Percentiles rank a stretch among this genome's conserved stretches.
Evolutionary conservation across 2,888 invertebrate species (phyloP).

Genomic region (Uropetala carovei): DNA sequence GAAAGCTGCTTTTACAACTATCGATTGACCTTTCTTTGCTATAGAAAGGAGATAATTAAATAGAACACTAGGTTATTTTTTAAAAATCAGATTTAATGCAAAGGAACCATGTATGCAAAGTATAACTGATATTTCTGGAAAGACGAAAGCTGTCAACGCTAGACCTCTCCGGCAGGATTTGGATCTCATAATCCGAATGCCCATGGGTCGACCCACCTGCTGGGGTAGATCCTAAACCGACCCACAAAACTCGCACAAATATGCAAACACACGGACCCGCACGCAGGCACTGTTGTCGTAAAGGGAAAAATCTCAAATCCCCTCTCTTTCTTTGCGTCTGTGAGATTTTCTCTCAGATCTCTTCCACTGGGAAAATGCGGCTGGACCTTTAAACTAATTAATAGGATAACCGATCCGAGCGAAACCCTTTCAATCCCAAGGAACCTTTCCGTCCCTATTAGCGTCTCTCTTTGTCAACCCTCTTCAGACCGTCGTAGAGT

Average conservation of each 20-base stretch:
- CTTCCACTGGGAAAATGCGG: neutral
- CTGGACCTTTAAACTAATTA: too few species aligned
- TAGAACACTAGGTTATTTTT: too few species aligned
- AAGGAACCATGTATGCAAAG: neutral
- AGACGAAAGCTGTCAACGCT: neutral
- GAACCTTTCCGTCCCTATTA: too few species aligned
- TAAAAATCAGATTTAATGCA: too few species aligned
- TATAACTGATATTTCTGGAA: neutral
- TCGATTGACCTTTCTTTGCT: too few species aligned
- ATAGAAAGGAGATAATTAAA: too few species aligned
- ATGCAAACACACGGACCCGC: neutral
- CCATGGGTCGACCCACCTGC: neutral
- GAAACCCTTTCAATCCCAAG: too few species aligned
- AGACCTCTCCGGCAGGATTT: neutral
- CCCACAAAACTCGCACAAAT: neutral
- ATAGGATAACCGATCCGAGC: too few species aligned
- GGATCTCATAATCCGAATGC: slow-evolving; percentile 19
- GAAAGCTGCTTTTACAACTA: too few species aligned
- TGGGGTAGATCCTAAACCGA: neutral
- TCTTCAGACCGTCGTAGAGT: too few species aligned
- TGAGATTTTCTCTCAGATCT: neutral
- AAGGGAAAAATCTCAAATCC: neutral
- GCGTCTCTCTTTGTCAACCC: too few species aligned
- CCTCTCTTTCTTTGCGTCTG: neutral
- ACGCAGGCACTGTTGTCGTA: neutral